These are phyloP conservation scores for Opisthocomus hoazin DNA, from an alignment of 2,113 vertebrate species.

Conservation along the genomic window DNA sequence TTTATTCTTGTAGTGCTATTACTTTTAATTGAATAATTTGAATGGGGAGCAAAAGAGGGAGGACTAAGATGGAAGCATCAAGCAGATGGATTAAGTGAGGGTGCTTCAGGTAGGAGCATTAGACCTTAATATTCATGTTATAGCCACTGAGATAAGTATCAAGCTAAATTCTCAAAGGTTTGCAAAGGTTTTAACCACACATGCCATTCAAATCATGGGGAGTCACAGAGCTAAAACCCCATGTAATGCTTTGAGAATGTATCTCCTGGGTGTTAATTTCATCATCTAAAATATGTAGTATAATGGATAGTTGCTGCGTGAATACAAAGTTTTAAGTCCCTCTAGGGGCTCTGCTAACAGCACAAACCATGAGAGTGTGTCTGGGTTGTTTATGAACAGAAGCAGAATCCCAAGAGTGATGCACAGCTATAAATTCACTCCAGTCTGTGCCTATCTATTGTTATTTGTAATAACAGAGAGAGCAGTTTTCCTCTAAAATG, in stretches of 20 bases:
- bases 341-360: conserved; percentile 43
- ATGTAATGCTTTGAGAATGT: conserved; percentile 38
- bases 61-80: not conserved
- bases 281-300: conserved; percentile 56
- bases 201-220: not conserved
- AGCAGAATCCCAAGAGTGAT: conserved; percentile 50
- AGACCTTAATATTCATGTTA: not conserved
- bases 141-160: not conserved
- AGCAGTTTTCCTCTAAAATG: conserved; percentile 10
- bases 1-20: not conserved
- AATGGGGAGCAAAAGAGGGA: not conserved
- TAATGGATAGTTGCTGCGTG: conserved; percentile 50
- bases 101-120: not conserved
- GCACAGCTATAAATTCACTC: conserved; percentile 44
- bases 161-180: conserved; percentile 32
- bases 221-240: conserved; percentile 26
- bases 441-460: conserved; percentile 49
- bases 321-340: conserved; percentile 49
- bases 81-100: not conserved
- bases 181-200: conserved; percentile 9
- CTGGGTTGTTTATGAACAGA: conserved; percentile 64
- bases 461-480: conserved; percentile 55
- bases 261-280: conserved; percentile 58
- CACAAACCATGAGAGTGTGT: conserved; percentile 44
- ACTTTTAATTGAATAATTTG: not conserved